Percentiles rank a stretch among this genome's conserved stretches.
phyloP scores from a whole-genome alignment of 1,140 invertebrate species.

The Drosophila obscura region DNA sequence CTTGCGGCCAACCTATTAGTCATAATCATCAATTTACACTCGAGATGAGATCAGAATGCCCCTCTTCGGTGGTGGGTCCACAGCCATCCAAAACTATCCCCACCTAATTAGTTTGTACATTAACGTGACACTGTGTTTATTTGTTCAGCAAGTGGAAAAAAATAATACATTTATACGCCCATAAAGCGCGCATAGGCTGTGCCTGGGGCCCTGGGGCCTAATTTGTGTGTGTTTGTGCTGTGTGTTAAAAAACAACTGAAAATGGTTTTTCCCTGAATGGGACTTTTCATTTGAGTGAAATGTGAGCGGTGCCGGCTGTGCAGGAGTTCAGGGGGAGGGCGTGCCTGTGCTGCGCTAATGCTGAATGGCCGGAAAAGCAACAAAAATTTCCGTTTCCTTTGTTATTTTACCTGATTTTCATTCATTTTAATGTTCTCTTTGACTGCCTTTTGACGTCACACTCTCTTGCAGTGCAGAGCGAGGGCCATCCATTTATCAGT shows the following conservation, averaged over 20 bases:
- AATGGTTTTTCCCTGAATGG: slow-evolving; percentile 52
- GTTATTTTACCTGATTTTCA: slow-evolving; percentile 65
- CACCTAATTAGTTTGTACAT: slow-evolving; percentile 73
- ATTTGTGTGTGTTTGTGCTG: slow-evolving; percentile 70
- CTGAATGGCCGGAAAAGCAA: slow-evolving; percentile 38
- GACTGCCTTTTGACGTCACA: too few relatives aligned
- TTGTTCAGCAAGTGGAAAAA: slow-evolving; percentile 61
- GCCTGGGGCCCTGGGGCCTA: slow-evolving; percentile 47
- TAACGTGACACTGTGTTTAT: slow-evolving; percentile 77
- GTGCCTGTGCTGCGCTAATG: too few relatives aligned
- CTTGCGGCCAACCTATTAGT: slow-evolving; percentile 57
- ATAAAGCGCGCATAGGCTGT: slow-evolving; percentile 24
- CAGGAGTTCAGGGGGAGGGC: slow-evolving; percentile 20
- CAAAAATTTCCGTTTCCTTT: slow-evolving; percentile 75
- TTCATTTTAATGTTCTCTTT: too few relatives aligned
- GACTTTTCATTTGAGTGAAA: slow-evolving; percentile 51
- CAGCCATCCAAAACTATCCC: slow-evolving; percentile 30
- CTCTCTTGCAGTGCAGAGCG: too few relatives aligned
- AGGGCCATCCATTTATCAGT: too few relatives aligned
- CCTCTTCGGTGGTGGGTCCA: neutral
- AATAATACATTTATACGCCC: slow-evolving; percentile 69
- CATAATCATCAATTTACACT: slow-evolving; percentile 72
- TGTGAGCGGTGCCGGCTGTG: slow-evolving; percentile 42
- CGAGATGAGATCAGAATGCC: slow-evolving; percentile 67
- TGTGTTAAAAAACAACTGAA: slow-evolving; percentile 56